A percentile compares a stretch with the other conserved stretches of the same genome.
These are phyloP conservation scores for Heterodera carotae DNA, from an alignment of 1,140 invertebrate species.

Conservation along the genomic window DNA sequence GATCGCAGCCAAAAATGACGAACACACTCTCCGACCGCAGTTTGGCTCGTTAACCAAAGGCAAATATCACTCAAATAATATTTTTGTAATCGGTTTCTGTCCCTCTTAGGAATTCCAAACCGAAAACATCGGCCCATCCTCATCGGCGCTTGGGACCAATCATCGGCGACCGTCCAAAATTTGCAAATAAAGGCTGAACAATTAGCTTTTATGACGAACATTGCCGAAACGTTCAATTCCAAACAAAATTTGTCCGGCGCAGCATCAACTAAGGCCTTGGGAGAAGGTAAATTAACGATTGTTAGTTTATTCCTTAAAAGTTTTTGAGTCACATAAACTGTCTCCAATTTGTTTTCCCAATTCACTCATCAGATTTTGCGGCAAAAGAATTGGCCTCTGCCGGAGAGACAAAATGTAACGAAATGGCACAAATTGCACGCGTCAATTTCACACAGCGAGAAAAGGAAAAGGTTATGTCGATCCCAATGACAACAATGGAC, in stretches of 20 bases:
- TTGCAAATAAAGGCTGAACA: not conserved
- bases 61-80: not conserved
- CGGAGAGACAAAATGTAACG: not conserved
- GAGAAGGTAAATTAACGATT: too few relatives aligned
- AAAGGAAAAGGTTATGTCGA: too few relatives aligned
- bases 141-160: not conserved
- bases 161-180: not conserved
- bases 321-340: not conserved
- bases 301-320: too few relatives aligned
- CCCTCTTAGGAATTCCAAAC: not conserved
- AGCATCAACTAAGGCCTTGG: not conserved
- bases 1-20: not conserved
- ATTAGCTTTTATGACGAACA: not conserved
- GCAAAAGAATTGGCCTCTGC: not conserved
- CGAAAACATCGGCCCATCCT: not conserved
- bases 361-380: not conserved
- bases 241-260: not conserved
- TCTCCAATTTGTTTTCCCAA: not conserved
- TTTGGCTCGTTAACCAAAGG: slow-evolving; percentile 1
- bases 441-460: not conserved
- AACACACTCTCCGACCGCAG: slow-evolving; percentile 4
- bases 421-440: not conserved
- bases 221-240: not conserved
- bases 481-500: not conserved
- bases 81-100: not conserved